These are phyloP conservation scores for Lasioglossum lativentre DNA, from an alignment of 2,888 invertebrate species.

Conservation along the genomic window DNA sequence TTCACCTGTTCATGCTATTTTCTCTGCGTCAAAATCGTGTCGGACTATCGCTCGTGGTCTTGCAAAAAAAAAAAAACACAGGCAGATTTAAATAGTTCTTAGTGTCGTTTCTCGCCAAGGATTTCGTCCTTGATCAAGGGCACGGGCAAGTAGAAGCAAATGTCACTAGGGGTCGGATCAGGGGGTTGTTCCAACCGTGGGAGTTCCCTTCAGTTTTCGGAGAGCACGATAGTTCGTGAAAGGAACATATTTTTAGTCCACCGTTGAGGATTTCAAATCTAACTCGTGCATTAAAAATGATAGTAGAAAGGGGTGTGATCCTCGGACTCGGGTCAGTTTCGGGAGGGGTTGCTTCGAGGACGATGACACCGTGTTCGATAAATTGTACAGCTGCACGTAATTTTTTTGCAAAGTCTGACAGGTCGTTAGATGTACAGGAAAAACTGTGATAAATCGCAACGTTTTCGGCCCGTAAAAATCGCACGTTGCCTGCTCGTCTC, in stretches of 20 bases:
- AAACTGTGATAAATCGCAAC: background rate
- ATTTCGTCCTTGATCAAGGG: background rate
- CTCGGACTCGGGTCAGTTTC: background rate
- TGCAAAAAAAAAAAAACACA: background rate
- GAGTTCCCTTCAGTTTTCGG: background rate
- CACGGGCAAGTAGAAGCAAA: background rate
- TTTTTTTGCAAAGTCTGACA: background rate
- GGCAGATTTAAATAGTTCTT: background rate
- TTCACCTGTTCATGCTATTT: background rate
- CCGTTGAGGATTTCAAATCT: background rate
- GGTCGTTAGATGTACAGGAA: background rate
- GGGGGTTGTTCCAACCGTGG: background rate
- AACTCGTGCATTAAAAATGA: background rate
- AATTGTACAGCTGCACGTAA: background rate
- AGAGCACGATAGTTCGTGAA: background rate
- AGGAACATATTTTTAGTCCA: background rate
- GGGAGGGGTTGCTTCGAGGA: background rate
- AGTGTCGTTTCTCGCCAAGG: background rate
- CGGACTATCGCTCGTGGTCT: background rate
- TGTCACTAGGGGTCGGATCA: background rate
- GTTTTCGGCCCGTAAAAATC: background rate
- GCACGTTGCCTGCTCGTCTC: background rate
- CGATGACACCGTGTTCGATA: background rate
- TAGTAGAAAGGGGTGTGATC: background rate
- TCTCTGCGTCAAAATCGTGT: background rate